Evolutionary conservation across 2,797 vertebrate species (phyloP).

Genomic region (Tapera naevia): DNA sequence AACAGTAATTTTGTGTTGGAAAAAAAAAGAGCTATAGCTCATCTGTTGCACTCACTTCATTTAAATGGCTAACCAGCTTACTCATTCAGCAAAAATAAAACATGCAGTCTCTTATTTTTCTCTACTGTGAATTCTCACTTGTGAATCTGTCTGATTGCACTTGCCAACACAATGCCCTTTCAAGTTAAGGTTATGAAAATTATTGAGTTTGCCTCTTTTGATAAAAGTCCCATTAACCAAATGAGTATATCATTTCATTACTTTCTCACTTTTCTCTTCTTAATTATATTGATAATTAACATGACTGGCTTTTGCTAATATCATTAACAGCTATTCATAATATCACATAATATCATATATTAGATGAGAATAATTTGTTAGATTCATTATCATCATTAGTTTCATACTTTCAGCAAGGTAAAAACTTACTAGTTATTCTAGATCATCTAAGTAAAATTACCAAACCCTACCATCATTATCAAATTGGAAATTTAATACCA

Average conservation of each 20-base stretch:
- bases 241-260: background rate
- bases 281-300: conserved; percentile 23
- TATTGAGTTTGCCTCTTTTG: background rate
- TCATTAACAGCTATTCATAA: background rate
- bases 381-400: background rate
- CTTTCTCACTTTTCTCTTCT: background rate
- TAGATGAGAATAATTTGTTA: background rate
- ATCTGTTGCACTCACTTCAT: background rate
- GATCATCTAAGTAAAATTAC: background rate
- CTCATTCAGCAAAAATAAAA: background rate
- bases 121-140: background rate
- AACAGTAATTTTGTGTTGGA: background rate
- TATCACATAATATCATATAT: background rate
- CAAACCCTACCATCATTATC: background rate
- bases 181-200: conserved; percentile 13
- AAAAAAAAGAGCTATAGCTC: background rate
- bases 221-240: background rate
- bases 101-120: background rate
- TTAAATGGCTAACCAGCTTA: background rate
- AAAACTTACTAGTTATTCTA: background rate
- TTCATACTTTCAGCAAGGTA: background rate
- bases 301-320: conserved; percentile 22
- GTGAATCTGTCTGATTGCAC: background rate
- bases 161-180: background rate
- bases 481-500: background rate